Percentiles rank a stretch among this genome's conserved stretches.
These are phyloP conservation scores for Pedionomus torquatus DNA, from an alignment of 2,113 vertebrate species.

Conservation along the genomic window DNA sequence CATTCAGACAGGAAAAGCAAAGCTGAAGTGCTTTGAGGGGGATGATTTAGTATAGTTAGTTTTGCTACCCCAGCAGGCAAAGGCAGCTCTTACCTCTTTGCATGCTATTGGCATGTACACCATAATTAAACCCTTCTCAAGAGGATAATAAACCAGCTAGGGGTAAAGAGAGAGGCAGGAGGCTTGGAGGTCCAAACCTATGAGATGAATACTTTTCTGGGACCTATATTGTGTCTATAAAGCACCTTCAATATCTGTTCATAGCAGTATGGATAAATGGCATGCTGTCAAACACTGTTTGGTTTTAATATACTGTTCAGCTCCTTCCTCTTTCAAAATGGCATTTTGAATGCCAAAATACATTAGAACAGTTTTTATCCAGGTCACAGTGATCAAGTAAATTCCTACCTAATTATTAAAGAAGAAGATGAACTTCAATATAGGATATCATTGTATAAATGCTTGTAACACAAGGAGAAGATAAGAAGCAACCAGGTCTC, in stretches of 20 bases:
- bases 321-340: neutral
- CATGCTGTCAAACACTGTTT: neutral
- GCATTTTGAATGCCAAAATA: neutral
- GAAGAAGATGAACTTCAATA: neutral
- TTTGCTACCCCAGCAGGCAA: slow-evolving; percentile 5
- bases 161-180: neutral
- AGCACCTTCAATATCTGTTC: neutral
- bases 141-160: neutral
- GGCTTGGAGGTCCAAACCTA: neutral
- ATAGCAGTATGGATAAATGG: rapidly evolving
- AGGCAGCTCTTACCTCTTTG: slow-evolving; percentile 1
- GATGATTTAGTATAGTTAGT: neutral
- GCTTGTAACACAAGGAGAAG: neutral
- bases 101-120: neutral
- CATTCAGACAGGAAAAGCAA: neutral
- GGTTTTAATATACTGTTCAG: neutral
- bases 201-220: neutral
- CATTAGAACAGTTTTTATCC: neutral
- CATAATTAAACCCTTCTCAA: neutral
- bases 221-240: neutral
- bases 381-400: neutral
- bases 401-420: slow-evolving; percentile 14
- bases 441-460: neutral
- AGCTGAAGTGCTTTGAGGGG: neutral
- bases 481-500: neutral